Percentiles rank a stretch among this genome's conserved stretches.
These are phyloP conservation scores for Callinectes sapidus DNA, from an alignment of 2,888 invertebrate species.

Conservation along the genomic window DNA sequence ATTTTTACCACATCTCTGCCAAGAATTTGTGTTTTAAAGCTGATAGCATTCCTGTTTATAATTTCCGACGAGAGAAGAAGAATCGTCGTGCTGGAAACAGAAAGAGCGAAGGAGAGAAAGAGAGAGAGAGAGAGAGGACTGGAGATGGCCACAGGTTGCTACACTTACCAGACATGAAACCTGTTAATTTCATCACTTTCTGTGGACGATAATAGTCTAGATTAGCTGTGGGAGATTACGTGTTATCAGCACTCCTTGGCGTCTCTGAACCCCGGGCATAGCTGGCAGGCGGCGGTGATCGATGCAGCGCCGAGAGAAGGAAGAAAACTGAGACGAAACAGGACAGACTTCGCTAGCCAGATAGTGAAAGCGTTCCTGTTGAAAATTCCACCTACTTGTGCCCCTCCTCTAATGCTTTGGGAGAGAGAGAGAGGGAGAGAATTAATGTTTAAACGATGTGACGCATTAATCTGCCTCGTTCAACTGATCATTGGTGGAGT, in stretches of 20 bases:
- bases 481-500: not conserved
- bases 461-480: not conserved
- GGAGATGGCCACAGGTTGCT: constrained; percentile 2
- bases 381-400: not conserved
- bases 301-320: not conserved
- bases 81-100: not conserved
- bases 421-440: not conserved
- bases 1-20: not conserved
- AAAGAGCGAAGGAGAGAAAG: no score
- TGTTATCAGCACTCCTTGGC: constrained; percentile 43
- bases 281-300: constrained; percentile 38
- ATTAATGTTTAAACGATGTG: not conserved
- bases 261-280: constrained; percentile 37
- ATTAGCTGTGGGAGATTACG: constrained; percentile 42
- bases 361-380: not conserved
- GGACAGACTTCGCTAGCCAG: constrained; percentile 3
- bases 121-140: not conserved
- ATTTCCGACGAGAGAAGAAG: not conserved
- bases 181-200: constrained; percentile 26
- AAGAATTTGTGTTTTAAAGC: constrained; percentile 33
- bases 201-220: constrained; percentile 13
- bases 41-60: constrained; percentile 26
- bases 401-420: not conserved
- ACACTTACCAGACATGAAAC: not conserved
- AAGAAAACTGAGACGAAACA: constrained; percentile 25